Evolutionary conservation across 2,888 invertebrate genomes (phyloP), one percentile per base, ranked within the genome.

Genomic region (Gymnocheta viridis): DNA sequence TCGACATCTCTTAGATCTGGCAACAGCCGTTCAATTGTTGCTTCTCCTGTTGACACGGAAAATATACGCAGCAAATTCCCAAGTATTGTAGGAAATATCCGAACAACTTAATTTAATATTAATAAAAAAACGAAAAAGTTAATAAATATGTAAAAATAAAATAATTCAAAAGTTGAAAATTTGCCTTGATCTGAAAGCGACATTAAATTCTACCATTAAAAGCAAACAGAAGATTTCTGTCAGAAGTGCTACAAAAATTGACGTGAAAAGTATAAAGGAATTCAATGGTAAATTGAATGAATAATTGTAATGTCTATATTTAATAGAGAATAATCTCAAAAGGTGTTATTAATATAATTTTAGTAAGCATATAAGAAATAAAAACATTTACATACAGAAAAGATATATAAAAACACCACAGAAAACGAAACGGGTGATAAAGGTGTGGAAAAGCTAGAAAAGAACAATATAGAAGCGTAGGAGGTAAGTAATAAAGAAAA

Each of bases 401-500:
- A 72, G 24, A 47, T 47, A 14, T 19, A 51, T 47, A 67, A 41
- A 14, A 51, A 80, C 44, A 44, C 14, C 27, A 44, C 54, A 47
- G 29, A 49, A 72, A 74, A 62, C 29, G 58, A 44, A 83, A 41
- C 69, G 64, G 62, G 54, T 81, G 77, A 84, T 81, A 69, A 83
- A 80, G 47, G 51, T 72, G 56, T 27, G 32, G 44, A 72, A 47
- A 49, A 69, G 10, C 22, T 24, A n/a, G n/a, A 49, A 29, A 64
- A 32, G 41, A 44, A 51, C 12, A 51, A 70, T 29, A 56, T 41
- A 67, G 49, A 76, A 84, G 84, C 81, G 84, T 84, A 81, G 81
- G 81, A 84, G 84, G 84, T 84, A 64, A 84, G 84, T 69, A 5
- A 12, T 17, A 35, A 56, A 72, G 32, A 49, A 77, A 67, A 80